Base-by-base conservation (phyloP, 2,888 invertebrate species). In the Acanthosepion lycidas region DNA sequence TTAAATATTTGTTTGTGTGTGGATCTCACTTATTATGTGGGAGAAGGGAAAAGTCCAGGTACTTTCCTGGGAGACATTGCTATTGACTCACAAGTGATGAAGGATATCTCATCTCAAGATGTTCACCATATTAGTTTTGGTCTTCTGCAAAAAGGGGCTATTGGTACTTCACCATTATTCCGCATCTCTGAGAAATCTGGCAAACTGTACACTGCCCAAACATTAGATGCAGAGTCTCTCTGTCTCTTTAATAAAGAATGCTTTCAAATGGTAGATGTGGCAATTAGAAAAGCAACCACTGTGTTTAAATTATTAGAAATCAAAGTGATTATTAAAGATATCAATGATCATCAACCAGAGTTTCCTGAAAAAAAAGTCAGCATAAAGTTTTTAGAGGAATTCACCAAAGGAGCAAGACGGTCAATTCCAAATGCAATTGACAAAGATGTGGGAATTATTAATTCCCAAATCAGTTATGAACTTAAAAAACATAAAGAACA, bases 361-460 rank as follows among this genome's bases (percentile, higher is more conserved):
- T 78, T 78, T 78, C 78, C 78, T 18, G 78, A 78, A 1, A 78
- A 78, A 15, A 78, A 78, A 78, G 78, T 78, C n/a, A 78, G 78
- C 18, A 78, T 78, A 78, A 33, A n/a, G 33, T 78, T 78, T 78
- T 78, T 15, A 12, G 78, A 78, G 12, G 78, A n/a, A 78, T 78
- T 78, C 33, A 12, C 78, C n/a, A 78, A 78, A 78, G 78, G 78
- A 15, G 78, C 78, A n/a, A 78, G 78, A n/a, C 78, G 15, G n/a
- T 78, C 78, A 78, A 78, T 78, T 33, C 78, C 78, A 78, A 78
- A 78, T 78, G 78, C 78, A 78, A 78, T 78, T n/a, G 78, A 78
- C 12, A 78, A 78, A 78, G 78, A 78, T 33, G 78, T 78, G n/a
- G 78, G 78, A 78, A 78, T 78, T 78, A 78, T 78, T 78, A 78